Base-by-base conservation (phyloP, 2,888 invertebrate genomes). In the Temnothorax rugatulus region DNA sequence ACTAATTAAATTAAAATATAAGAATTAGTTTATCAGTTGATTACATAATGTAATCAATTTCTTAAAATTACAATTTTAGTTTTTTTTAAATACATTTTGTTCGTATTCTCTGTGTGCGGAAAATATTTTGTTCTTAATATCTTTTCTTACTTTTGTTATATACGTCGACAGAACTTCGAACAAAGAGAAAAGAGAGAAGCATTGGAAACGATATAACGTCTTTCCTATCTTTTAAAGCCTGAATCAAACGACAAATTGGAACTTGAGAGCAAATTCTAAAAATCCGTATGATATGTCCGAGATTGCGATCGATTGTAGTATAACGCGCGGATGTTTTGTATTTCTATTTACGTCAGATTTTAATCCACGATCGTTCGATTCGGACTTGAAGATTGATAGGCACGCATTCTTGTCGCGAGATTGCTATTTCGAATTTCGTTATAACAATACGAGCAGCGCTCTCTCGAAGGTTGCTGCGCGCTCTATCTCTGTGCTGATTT, bases 401-500 rank as follows among this genome's bases (percentile, higher is more conserved):
- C 66, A 38, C 18, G 21, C 41, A 29, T 54, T 77, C 66, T 41
- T 25, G 41, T 25, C 47, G 21, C 66, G n/a, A 77, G 52, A 59
- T 69, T 44, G 44, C 34, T 13, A 25, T 41, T 69, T 68, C 57
- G 44, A 5, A 77, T 57, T 71, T 9, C 34, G 13, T 38, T 9
- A 25, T n/a, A 71, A 81, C 59, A 21, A 34, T 21, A 18, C 44
- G 34, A 69, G 13, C 47, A 47, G 57, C 21, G 21, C 13, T 59
- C 57, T 13, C n/a, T 47, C 59, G 44, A 25, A 59, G 63, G 54
- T 52, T 63, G 64, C 38, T 63, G 52, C 38, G n/a, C 21, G 54
- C 15, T 34, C 41, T 64, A 64, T 61, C 59, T 76, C 76, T 86
- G 52, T 64, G 73, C 76, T 81, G 84, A 85, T 87, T 87, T 82